Evolutionary conservation across 2,113 vertebrate genomes (phyloP).

Genomic region (Semnornis frantzii): DNA sequence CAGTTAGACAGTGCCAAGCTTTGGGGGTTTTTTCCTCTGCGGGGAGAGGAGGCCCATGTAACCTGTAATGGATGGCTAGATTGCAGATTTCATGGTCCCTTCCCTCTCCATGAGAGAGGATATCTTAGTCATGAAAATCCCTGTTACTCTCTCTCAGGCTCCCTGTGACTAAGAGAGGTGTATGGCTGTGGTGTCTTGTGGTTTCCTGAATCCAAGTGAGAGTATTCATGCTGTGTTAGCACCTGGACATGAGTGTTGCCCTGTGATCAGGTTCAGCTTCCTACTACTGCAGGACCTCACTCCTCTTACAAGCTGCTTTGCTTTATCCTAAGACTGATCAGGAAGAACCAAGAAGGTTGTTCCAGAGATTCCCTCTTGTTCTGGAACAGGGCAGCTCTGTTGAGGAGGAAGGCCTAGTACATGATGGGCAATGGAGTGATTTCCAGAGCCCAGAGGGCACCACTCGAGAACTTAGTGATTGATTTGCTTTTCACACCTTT

Average conservation of each 20-base stretch:
- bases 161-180: background rate
- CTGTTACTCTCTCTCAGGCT: accelerated
- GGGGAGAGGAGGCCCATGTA: background rate
- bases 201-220: background rate
- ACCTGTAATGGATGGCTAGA: background rate
- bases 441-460: background rate
- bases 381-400: background rate
- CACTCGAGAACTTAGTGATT: background rate
- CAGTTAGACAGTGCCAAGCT: background rate
- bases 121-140: background rate
- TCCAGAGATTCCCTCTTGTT: background rate
- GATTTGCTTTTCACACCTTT: background rate
- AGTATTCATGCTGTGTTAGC: background rate
- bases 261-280: background rate
- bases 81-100: background rate
- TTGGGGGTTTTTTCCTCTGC: background rate
- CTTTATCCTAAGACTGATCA: background rate
- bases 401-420: background rate
- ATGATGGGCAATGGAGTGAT: background rate
- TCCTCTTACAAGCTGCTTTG: background rate
- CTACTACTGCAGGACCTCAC: background rate
- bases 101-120: background rate
- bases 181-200: background rate
- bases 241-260: background rate
- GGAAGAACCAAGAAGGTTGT: background rate